Base-by-base conservation (phyloP, 1,140 invertebrate species). In the Euwallacea similis region DNA sequence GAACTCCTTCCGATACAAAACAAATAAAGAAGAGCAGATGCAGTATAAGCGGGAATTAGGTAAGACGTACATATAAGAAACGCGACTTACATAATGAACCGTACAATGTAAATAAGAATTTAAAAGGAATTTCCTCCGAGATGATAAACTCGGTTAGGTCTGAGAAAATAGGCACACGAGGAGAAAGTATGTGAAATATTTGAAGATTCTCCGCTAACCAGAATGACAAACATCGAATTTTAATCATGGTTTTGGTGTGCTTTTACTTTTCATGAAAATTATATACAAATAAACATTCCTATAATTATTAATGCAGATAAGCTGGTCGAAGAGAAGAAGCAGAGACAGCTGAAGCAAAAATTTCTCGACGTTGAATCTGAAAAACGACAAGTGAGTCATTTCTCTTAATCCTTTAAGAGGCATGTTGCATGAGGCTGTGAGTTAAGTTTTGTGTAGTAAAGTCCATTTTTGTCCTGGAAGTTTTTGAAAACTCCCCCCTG, bases 1-100 rank as follows among this genome's bases (percentile, higher is more conserved):
- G 60, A 86, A 87, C 73, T 82, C 83, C 33, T 81, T 87, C 21
- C 76, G 85, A 55, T 87, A 86, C 75, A 83, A 81, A 70, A 82
- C 83, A 42, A 82, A 82, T 7, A 79, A 80, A 9, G 65, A 80
- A 7, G 80, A 85, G 63, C 83, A 86, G 69, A 77, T 82, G 59
- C 78, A 79, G 13, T 87, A 87, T 74, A 84, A 82, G 69, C 78
- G 83, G 67, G 82, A 84, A 71, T 77, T 86, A 78, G 86, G 86
- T 86, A 77, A 81, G 67, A 50, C 46, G 9, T 50, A 13, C 21
- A 33, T 33, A 33, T 33, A 33, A 33, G 21, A 33, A 33, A 33
- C 4, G 21, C 4, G 21, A 33, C 21, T 33, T 33, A 33, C 21
- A 33, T 33, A 33, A 33, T 33, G 21, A 33, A 33, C 4, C 21